These are phyloP conservation scores for Epizoanthus stellaris DNA, from an alignment of 92 coral and sea anemone species.

Conservation along the genomic window DNA sequence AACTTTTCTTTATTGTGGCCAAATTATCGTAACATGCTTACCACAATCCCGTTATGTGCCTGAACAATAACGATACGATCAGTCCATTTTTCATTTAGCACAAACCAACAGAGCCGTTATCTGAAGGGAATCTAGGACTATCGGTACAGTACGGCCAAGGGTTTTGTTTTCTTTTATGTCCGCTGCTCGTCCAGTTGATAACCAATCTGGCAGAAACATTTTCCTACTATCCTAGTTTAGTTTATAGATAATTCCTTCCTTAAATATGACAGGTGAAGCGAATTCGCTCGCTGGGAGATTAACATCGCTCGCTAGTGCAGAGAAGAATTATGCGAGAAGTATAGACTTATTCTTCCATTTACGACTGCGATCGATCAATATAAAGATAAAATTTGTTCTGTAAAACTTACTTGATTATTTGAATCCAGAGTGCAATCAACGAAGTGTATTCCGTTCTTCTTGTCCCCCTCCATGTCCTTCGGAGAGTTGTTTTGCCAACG, in stretches of 20 bases:
- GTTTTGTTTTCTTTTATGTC: background rate
- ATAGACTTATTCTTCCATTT: background rate
- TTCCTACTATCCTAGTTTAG: background rate
- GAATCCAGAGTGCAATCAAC: background rate
- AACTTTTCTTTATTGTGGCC: slow-evolving; percentile 22
- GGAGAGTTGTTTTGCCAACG: background rate
- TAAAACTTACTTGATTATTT: slow-evolving; percentile 16
- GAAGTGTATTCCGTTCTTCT: background rate
- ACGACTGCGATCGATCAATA: slow-evolving; percentile 11
- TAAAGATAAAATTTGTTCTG: slow-evolving; percentile 11
- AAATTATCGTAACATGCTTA: slow-evolving; percentile 20
- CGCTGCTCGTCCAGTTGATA: slow-evolving; percentile 26
- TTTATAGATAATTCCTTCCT: background rate
- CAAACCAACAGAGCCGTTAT: slow-evolving; percentile 25
- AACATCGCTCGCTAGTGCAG: no score
- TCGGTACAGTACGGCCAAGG: slow-evolving; percentile 15
- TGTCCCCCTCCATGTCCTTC: background rate
- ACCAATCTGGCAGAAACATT: background rate
- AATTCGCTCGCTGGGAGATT: slow-evolving; percentile 1
- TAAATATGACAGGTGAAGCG: slow-evolving; percentile 1
- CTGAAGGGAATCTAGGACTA: slow-evolving; percentile 14
- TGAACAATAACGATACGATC: slow-evolving; percentile 19
- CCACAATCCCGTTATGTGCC: slow-evolving; percentile 20
- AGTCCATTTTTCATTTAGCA: background rate
- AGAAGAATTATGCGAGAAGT: background rate